Evolutionary conservation across 2,113 vertebrate genomes (phyloP).

Genomic region (Scopus umbretta): DNA sequence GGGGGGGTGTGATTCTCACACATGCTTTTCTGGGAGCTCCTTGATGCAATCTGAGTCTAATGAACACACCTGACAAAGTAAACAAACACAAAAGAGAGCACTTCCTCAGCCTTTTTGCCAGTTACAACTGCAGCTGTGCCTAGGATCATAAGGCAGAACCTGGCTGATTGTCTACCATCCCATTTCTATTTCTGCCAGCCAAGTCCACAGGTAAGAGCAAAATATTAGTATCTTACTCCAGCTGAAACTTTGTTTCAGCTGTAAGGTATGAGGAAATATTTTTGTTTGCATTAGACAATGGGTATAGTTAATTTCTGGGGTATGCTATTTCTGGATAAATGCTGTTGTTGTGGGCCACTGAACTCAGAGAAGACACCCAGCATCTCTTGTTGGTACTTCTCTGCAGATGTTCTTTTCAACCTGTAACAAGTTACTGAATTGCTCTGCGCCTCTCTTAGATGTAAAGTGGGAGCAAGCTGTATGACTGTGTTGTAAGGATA

Average conservation of each 20-base stretch:
- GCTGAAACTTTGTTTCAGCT: not conserved
- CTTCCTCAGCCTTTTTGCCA: not conserved
- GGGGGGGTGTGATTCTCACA: conserved; percentile 1
- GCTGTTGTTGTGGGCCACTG: not conserved
- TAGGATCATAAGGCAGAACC: not conserved
- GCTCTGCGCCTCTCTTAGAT: not conserved
- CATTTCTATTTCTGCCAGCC: not conserved
- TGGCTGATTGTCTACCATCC: not conserved
- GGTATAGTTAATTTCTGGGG: not conserved
- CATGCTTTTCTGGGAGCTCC: not conserved
- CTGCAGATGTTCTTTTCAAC: not conserved
- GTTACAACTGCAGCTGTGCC: not conserved
- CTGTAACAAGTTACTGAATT: not conserved
- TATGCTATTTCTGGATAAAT: not conserved
- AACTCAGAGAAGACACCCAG: not conserved
- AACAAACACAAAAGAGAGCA: not conserved
- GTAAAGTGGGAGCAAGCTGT: not conserved
- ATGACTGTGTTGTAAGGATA: not conserved
- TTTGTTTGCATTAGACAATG: not conserved
- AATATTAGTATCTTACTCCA: not conserved
- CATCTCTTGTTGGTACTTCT: not conserved
- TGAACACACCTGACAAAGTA: not conserved
- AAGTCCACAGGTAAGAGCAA: conserved; percentile 22
- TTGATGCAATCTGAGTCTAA: not conserved
- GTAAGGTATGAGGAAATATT: not conserved